Conservation (phyloP, 1,140 invertebrate genomes). For the Antheraea mylitta region DNA sequence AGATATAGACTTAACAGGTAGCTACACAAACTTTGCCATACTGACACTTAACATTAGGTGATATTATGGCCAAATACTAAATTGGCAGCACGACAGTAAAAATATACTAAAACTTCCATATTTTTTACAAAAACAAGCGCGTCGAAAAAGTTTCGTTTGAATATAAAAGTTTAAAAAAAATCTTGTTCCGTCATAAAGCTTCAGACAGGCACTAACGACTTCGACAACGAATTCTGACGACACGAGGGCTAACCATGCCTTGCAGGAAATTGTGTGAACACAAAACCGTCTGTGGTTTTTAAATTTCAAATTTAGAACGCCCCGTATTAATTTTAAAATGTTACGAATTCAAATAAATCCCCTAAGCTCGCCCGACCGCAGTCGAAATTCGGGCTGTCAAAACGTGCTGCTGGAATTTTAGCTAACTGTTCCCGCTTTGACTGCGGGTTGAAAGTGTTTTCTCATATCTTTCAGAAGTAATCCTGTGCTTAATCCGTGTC, state of each 20-base stretch:
- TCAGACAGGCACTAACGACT: neutral
- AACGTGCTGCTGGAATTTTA: conserved; percentile 2
- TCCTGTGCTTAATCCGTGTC: conserved; percentile 6
- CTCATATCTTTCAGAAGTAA: conserved; percentile 4
- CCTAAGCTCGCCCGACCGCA: conserved; percentile 16
- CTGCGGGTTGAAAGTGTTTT: neutral
- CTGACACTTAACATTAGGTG: too few species aligned
- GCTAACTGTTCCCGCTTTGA: conserved; percentile 2
- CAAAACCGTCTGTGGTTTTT: conserved; percentile 8
- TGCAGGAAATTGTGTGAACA: conserved; percentile 13
- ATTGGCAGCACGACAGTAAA: too few species aligned
- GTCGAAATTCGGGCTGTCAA: conserved; percentile 10
- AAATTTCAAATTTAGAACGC: conserved; percentile 17
- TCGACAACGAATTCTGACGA: too few species aligned
- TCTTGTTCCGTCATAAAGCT: neutral
- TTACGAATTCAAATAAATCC: conserved; percentile 28
- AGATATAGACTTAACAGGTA: too few species aligned
- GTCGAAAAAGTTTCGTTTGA: neutral
- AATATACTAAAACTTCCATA: too few species aligned
- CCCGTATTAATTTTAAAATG: conserved; percentile 18
- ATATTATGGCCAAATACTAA: too few species aligned
- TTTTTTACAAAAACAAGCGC: neutral
- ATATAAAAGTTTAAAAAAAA: too few species aligned
- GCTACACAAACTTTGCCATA: too few species aligned
- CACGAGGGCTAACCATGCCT: neutral